Evolutionary conservation across 2,888 invertebrate genomes (phyloP).

Genomic region (Plebejus argus): DNA sequence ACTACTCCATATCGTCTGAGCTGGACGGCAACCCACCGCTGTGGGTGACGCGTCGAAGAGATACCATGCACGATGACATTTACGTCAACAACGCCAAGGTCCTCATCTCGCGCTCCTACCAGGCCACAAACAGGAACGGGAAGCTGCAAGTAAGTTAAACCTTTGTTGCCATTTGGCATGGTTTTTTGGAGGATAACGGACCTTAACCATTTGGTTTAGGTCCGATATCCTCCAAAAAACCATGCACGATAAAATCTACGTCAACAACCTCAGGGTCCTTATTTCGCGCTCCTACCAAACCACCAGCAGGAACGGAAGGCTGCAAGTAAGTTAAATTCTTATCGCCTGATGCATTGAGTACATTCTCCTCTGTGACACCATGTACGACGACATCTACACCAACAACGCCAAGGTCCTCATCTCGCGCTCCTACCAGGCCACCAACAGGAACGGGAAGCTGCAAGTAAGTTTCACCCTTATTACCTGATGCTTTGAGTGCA

Average conservation of each 20-base stretch:
- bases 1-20: slow-evolving; percentile 87
- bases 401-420: slow-evolving; percentile 91
- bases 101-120: slow-evolving; percentile 84
- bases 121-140: slow-evolving; percentile 78
- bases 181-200: too few species aligned
- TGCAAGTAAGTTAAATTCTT: slow-evolving; percentile 56
- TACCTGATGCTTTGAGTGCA: too few species aligned
- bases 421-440: slow-evolving; percentile 84
- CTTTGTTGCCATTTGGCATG: too few species aligned
- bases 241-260: slow-evolving; percentile 87
- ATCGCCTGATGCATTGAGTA: too few species aligned
- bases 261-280: slow-evolving; percentile 92
- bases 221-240: slow-evolving; percentile 72
- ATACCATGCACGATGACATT: slow-evolving; percentile 84
- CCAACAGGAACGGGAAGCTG: slow-evolving; percentile 71
- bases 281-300: slow-evolving; percentile 85
- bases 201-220: too few species aligned
- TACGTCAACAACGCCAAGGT: slow-evolving; percentile 94
- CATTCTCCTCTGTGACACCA: slow-evolving; percentile 67
- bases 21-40: slow-evolving; percentile 92
- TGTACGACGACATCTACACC: slow-evolving; percentile 88
- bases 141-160: slow-evolving; percentile 62
- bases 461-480: slow-evolving; percentile 55
- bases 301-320: slow-evolving; percentile 72
- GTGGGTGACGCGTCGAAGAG: slow-evolving; percentile 88